Base-by-base conservation (phyloP, 2,113 vertebrate genomes). In the Tauraco erythrolophus region DNA sequence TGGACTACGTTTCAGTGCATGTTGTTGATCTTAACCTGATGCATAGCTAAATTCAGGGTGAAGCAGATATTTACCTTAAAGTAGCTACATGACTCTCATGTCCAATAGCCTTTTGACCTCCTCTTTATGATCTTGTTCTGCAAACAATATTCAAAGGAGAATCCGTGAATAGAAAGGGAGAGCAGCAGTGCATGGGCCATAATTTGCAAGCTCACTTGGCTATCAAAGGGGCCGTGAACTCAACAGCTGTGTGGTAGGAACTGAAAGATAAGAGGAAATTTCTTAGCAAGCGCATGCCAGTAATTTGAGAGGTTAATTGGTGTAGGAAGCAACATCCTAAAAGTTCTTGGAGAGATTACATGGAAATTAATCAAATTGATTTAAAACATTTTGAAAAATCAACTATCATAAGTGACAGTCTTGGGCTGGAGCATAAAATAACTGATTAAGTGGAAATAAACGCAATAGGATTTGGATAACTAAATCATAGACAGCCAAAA, bases 291-390 rank as follows among this genome's bases (percentile, higher is more conserved):
- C 51, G 77, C 60, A 14, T 75, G 45, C n/a, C 64, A 79, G 51
- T 85, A 84, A 91, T 97, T 89, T 88, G 61, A 90, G 69, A 94
- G 14, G n/a, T 69, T 96, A 96, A 97, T 96, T 95, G 85, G 60
- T 84, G 61, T 82, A 94, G 69, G 50, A 95, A 91, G 65, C 23
- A 65, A 53, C 35, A 94, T 66, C 58, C 43, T 4, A 0, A 56
- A 89, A 78, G 82, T 92, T 97, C 82, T 70, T 62, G 37, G 72
- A 84, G 61, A 94, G 53, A 91, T 96, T 96, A 94, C 43, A 72
- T 25, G 39, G 68, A 83, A 96, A 84, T 94, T 96, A 96, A 95
- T 95, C 94, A 95, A 78, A 84, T 43, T 86, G 48, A 96, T 96
- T 96, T 89, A 62, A 89, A 94, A 76, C 50, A 43, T 37, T 75